These are phyloP conservation scores for Tokudaia tokunoshimensis DNA, from an alignment of 2,797 vertebrate species.

Conservation along the genomic window DNA sequence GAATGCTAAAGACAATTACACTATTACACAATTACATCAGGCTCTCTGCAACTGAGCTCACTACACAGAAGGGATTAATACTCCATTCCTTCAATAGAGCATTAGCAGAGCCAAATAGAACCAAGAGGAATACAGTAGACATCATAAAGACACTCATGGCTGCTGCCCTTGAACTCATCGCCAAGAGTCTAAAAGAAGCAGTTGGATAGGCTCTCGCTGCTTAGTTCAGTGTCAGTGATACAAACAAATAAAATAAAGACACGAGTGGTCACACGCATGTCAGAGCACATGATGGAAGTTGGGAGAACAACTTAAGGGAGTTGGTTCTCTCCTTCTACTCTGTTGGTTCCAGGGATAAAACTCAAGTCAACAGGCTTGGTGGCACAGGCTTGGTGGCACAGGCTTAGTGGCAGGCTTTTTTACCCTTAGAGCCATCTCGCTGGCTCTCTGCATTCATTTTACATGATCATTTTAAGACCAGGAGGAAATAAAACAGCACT, in stretches of 20 bases:
- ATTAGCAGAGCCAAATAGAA: not conserved
- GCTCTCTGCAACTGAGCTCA: not conserved
- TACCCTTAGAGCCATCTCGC: not conserved
- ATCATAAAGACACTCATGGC: not conserved
- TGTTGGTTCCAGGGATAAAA: not conserved
- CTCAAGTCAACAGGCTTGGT: not conserved
- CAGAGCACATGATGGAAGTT: not conserved
- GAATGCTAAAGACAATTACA: not conserved
- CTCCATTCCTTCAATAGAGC: not conserved
- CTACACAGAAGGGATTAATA: not conserved
- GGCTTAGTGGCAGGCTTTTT: not conserved
- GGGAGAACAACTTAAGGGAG: not conserved
- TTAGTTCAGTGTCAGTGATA: not conserved
- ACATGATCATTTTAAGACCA: constrained; percentile 36
- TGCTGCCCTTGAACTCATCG: not conserved
- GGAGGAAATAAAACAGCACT: constrained; percentile 39
- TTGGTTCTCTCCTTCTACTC: not conserved
- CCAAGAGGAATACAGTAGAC: not conserved
- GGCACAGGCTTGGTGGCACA: not conserved
- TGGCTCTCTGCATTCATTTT: not conserved
- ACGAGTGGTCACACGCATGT: no score
- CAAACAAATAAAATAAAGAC: not conserved
- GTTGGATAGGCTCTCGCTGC: not conserved
- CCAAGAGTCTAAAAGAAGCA: constrained; percentile 2
- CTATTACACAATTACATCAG: not conserved